Conservation (phyloP, 2,797 vertebrate genomes). For the Graptemys geographica region DNA sequence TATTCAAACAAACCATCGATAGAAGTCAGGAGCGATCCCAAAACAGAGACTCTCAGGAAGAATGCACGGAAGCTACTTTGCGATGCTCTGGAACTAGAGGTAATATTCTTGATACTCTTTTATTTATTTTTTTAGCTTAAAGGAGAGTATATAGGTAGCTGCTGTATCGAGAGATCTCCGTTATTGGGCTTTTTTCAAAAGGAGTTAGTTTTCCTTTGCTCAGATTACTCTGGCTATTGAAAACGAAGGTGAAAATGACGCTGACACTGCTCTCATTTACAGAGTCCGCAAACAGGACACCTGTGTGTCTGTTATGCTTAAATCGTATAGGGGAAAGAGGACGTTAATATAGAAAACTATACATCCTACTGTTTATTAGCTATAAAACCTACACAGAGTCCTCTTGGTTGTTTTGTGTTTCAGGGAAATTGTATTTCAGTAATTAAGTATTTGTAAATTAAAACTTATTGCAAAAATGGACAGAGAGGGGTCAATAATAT, state of each 20-base stretch:
- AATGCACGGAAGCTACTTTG: conserved; percentile 90
- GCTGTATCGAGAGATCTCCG: not conserved
- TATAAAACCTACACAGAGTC: conserved; percentile 36
- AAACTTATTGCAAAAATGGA: conserved; percentile 69
- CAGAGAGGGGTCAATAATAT: conserved; percentile 63
- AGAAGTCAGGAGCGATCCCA: conserved; percentile 92
- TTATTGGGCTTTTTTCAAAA: conserved; percentile 7
- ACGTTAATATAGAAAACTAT: conserved; percentile 37
- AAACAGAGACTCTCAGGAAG: conserved; percentile 89
- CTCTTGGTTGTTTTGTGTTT: conserved; percentile 57
- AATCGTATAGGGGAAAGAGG: not conserved
- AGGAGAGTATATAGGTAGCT: not conserved
- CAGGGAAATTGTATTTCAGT: conserved; percentile 66
- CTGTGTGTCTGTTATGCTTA: conserved; percentile 28
- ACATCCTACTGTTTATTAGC: conserved; percentile 52
- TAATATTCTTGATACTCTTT: conserved; percentile 57
- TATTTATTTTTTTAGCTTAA: not conserved
- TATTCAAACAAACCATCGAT: conserved; percentile 91
- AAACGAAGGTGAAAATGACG: not conserved
- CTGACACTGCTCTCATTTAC: not conserved
- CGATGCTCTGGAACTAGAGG: conserved; percentile 90
- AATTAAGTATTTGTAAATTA: conserved; percentile 71
- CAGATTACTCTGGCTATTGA: not conserved
- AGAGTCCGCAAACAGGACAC: not conserved
- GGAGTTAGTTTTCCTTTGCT: not conserved